A percentile compares a stretch with the other conserved stretches of the same genome.
phyloP scores from a whole-genome alignment of 2,888 invertebrate genomes.

The Matsumyia berberina region DNA sequence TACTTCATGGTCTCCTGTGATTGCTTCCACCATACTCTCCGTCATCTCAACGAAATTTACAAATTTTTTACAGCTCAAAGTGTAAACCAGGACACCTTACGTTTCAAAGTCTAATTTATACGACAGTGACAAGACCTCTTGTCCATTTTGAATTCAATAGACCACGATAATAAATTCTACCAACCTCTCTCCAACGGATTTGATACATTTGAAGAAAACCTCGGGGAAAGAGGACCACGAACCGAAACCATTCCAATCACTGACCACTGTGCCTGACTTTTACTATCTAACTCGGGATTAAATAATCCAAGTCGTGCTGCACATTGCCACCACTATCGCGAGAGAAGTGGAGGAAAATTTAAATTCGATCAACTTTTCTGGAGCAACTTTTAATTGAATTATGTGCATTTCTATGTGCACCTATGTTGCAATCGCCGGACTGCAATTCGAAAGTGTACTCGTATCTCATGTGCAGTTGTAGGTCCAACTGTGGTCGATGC shows the following conservation, averaged over 20 bases:
- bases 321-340: not conserved
- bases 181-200: no score
- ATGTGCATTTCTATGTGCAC: conserved; percentile 69
- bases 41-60: no score
- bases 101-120: no score
- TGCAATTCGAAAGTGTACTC: conserved; percentile 58
- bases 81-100: no score
- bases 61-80: no score
- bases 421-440: conserved; percentile 48
- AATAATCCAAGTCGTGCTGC: conserved; percentile 16
- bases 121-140: no score
- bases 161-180: no score
- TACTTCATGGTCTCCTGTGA: no score
- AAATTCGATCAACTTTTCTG: conserved; percentile 74
- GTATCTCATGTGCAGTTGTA: conserved; percentile 9
- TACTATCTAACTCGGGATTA: not conserved
- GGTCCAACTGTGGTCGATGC: not conserved
- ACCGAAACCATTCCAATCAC: not conserved
- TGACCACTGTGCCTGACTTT: not conserved
- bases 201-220: no score
- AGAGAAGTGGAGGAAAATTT: conserved; percentile 39
- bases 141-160: no score
- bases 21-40: no score
- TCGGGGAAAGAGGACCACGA: not conserved
- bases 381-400: conserved; percentile 76